phyloP scores from a whole-genome alignment of 2,113 vertebrate genomes.

The Narcine bancroftii region DNA sequence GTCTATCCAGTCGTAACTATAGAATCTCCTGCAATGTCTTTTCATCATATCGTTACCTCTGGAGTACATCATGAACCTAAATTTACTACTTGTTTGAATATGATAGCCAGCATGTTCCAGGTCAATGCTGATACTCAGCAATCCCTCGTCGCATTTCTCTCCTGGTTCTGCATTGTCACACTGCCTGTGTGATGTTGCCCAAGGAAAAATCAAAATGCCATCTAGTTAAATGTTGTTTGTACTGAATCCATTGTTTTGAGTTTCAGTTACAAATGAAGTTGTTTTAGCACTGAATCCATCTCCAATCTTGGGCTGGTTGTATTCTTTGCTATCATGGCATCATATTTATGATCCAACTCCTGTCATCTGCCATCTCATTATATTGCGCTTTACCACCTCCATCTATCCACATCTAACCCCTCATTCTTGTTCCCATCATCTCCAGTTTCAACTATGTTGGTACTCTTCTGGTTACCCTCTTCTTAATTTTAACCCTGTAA shows the following conservation, averaged over 20 bases:
- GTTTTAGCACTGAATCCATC: neutral
- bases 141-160: neutral
- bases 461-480: neutral
- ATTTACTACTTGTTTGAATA: neutral
- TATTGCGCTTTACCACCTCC: neutral
- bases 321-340: neutral
- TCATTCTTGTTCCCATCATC: neutral
- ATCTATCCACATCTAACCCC: neutral
- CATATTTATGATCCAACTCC: neutral
- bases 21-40: neutral
- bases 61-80: neutral
- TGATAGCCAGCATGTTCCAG: neutral
- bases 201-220: neutral
- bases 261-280: neutral
- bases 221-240: neutral
- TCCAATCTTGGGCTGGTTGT: neutral
- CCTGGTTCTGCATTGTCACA: neutral
- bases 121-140: too few relatives aligned
- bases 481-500: neutral
- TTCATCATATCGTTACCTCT: neutral
- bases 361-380: neutral
- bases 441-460: neutral
- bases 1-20: neutral
- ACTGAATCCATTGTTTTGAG: neutral
- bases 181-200: neutral